A percentile compares a stretch with the other conserved stretches of the same genome.
These are phyloP conservation scores for Sphaerophoria rueppellii DNA, from an alignment of 2,888 invertebrate species.

Conservation along the genomic window DNA sequence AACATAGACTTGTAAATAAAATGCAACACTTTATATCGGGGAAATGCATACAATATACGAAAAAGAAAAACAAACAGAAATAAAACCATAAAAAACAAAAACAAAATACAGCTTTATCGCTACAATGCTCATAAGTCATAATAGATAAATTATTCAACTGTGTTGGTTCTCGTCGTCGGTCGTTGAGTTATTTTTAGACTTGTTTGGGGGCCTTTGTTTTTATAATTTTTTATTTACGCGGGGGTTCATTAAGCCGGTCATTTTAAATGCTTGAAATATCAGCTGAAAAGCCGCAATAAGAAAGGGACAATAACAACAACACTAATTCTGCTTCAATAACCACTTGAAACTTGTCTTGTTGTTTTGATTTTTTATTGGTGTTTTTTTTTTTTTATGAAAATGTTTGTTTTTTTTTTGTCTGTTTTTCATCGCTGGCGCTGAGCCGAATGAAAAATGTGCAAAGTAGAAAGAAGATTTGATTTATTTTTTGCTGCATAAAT, in stretches of 20 bases:
- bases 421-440: no score
- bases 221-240: conserved; percentile 6
- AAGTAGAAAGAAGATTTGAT: no score
- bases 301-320: not conserved
- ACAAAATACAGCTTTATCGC: not conserved
- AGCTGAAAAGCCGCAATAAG: conserved; percentile 18
- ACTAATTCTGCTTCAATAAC: not conserved
- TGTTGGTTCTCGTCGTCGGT: conserved; percentile 7
- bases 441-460: not conserved
- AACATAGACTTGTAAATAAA: not conserved
- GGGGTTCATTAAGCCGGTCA: conserved; percentile 45
- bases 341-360: not conserved
- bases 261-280: conserved; percentile 16
- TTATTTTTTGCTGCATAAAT: no score
- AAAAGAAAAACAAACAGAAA: conserved; percentile 49
- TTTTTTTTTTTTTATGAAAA: not conserved
- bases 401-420: not conserved
- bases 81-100: conserved; percentile 44
- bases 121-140: no score
- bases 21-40: conserved; percentile 10
- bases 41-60: conserved; percentile 1
- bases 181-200: conserved; percentile 61
- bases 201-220: conserved; percentile 23
- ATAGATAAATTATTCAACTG: conserved; percentile 14
- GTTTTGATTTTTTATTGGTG: not conserved